Base-by-base conservation (phyloP, 1,140 invertebrate species). In the Monomorium pharaonis region DNA sequence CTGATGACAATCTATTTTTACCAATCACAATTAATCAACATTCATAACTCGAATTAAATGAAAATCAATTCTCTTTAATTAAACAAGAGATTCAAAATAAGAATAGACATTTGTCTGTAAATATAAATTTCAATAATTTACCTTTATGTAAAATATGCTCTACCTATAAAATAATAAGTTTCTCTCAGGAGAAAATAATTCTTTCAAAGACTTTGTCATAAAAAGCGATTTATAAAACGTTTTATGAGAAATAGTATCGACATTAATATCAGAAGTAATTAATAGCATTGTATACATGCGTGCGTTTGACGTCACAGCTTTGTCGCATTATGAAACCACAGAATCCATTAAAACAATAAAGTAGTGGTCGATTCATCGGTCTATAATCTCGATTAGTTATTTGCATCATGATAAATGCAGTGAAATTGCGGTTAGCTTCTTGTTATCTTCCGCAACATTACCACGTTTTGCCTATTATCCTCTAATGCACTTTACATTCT, bases 391-490 rank as follows among this genome's bases (percentile, higher is more conserved):
- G 24, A 60, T 90, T 80, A 84, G 44, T 88, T 88, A 54, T 65
- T 70, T 58, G 18, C 30, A 33, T 62, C 5, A 21, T 14, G 60
- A 74, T 70, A 33, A n/a, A 44, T 18, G 30, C 16, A 42, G 74
- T 47, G 56, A 62, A 77, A 10, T 54, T 81, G 88, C 85, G 89
- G 89, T 85, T 27, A 27, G 9, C 42, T 87, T 90, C 76, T 80
- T 89, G 24, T 58, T 75, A 42, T 47, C 58, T 84, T 33, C 37
- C 49, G 12, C 14, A n/a, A 12, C 87, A 21, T 30, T 21, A 47
- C 37, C 24, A n/a, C 18, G 24, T 81, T 72, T 74, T 70, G 30
- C 24, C 21, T 42, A 3, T 30, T 81, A 6, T 10, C n/a, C 67
- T 56, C 5, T 47, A 24, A 70, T 70, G 12, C 24, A 80, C 56